phyloP scores from a whole-genome alignment of 2,888 invertebrate species.

The Rhagium mordax region DNA sequence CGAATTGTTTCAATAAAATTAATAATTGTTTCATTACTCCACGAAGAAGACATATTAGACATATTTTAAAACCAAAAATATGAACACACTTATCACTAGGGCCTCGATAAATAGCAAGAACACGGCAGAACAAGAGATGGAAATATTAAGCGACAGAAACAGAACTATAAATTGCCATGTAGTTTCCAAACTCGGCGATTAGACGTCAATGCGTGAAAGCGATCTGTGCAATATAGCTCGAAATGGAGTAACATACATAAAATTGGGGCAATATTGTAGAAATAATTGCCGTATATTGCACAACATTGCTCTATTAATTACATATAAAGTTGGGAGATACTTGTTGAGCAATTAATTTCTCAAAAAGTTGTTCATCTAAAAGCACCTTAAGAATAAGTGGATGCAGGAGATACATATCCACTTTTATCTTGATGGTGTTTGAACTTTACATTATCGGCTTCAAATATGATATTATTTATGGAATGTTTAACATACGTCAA shows the following conservation, averaged over 20 bases:
- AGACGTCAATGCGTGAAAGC: too few relatives aligned
- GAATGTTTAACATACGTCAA: neutral
- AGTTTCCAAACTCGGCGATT: too few relatives aligned
- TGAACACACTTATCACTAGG: too few relatives aligned
- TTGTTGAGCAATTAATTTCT: neutral
- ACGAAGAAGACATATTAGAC: neutral
- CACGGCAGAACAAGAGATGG: neutral
- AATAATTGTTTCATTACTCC: neutral
- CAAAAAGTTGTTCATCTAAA: neutral
- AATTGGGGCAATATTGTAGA: neutral
- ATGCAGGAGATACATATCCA: too few relatives aligned
- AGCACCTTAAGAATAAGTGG: neutral
- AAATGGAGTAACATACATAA: neutral
- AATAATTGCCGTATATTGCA: neutral
- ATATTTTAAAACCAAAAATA: too few relatives aligned
- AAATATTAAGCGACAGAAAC: neutral
- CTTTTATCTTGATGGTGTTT: neutral
- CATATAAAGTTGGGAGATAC: neutral
- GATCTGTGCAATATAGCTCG: neutral
- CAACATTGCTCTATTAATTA: neutral
- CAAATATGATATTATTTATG: neutral
- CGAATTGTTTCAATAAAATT: neutral
- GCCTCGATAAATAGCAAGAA: neutral
- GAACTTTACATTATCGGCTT: neutral
- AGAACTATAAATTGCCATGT: too few relatives aligned